A percentile compares a stretch with the other conserved stretches of the same genome.
Conservation (phyloP, 2,888 invertebrate species). For the Drosophila yooni region DNA sequence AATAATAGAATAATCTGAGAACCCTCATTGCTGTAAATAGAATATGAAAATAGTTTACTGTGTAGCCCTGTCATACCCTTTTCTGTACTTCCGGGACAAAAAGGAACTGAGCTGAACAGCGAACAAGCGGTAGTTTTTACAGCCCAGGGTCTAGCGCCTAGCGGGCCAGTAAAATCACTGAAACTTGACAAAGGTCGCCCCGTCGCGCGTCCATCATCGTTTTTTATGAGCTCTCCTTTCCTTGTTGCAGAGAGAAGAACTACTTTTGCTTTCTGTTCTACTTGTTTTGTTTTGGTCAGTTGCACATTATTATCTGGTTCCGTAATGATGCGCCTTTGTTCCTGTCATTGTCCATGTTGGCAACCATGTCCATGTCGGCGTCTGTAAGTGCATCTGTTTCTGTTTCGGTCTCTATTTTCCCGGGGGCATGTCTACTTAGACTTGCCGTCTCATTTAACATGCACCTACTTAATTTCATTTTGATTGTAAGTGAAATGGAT, state of each 20-base stretch:
- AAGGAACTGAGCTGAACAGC: slow-evolving; percentile 2
- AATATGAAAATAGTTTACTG: not conserved
- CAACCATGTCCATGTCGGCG: not conserved
- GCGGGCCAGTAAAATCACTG: slow-evolving; percentile 41
- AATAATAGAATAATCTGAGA: not conserved
- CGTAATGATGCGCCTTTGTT: slow-evolving; percentile 62
- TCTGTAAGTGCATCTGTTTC: slow-evolving; percentile 5
- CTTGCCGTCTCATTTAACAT: slow-evolving; percentile 68
- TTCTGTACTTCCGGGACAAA: slow-evolving; percentile 26
- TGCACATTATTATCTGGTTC: slow-evolving; percentile 54
- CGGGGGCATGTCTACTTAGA: slow-evolving; percentile 14
- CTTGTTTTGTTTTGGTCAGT: slow-evolving; percentile 52
- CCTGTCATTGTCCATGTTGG: not conserved
- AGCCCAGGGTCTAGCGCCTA: not conserved
- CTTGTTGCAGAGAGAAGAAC: not conserved
- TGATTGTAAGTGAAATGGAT: slow-evolving; percentile 71
- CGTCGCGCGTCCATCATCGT: slow-evolving; percentile 29
- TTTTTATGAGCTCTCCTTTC: slow-evolving; percentile 30
- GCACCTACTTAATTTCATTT: slow-evolving; percentile 60
- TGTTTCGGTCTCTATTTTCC: slow-evolving; percentile 9
- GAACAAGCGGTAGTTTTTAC: slow-evolving; percentile 30
- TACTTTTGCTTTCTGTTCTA: slow-evolving; percentile 8
- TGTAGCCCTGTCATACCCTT: slow-evolving; percentile 55
- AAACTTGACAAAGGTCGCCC: slow-evolving; percentile 49
- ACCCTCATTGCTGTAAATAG: not conserved